A percentile compares a stretch with the other conserved stretches of the same genome.
Evolutionary conservation across 2,113 vertebrate genomes (phyloP).

Genomic region (Eupsittula cactorum): DNA sequence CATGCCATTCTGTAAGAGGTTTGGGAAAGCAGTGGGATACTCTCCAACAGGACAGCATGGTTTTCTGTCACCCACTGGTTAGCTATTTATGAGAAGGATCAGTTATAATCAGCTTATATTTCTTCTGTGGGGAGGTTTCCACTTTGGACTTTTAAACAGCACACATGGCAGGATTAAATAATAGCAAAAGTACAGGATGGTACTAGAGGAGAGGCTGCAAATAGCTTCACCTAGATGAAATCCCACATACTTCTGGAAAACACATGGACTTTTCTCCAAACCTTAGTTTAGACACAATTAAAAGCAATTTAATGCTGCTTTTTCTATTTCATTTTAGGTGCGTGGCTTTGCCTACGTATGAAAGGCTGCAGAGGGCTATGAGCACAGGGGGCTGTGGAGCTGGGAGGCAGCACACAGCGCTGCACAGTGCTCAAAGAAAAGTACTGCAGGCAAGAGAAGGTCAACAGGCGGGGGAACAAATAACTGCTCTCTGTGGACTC

Average conservation of each 20-base stretch:
- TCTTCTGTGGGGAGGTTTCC: background rate
- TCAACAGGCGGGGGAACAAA: background rate
- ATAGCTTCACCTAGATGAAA: background rate
- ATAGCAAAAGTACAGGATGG: background rate
- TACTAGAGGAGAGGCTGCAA: background rate
- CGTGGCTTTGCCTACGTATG: fast-evolving
- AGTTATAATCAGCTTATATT: background rate
- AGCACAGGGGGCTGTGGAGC: background rate
- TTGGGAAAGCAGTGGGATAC: background rate
- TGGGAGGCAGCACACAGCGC: background rate
- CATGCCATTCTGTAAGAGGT: fast-evolving
- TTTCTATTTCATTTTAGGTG: background rate
- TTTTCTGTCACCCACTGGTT: background rate
- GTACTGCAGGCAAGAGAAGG: background rate
- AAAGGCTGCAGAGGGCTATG: background rate
- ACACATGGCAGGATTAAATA: background rate
- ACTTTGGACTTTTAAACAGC: background rate
- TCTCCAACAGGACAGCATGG: background rate
- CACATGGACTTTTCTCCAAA: background rate
- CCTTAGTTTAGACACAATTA: background rate
- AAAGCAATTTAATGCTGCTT: background rate
- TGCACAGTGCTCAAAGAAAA: background rate
- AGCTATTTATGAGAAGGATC: background rate
- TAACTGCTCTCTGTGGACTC: background rate
- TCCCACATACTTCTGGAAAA: background rate